A percentile compares a stretch with the other conserved stretches of the same genome.
Evolutionary conservation across 2,888 invertebrate species (phyloP).

Genomic region (Zhengitettix transpicula): DNA sequence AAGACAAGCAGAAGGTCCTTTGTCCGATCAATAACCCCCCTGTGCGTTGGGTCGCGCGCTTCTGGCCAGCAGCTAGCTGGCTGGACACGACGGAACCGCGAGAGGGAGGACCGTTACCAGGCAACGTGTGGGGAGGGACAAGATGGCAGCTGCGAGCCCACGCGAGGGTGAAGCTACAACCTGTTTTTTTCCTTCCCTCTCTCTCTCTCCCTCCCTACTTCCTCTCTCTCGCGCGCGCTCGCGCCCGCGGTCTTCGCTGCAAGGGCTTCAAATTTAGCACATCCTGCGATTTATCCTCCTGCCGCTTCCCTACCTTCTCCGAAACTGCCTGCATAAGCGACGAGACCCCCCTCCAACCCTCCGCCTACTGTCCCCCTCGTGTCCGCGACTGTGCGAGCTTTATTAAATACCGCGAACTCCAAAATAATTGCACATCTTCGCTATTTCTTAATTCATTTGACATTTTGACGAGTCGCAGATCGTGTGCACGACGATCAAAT

Average conservation of each 20-base stretch:
- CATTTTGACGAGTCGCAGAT: too few relatives aligned
- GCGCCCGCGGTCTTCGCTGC: background rate
- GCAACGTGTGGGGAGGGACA: slow-evolving; percentile 16
- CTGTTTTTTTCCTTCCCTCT: background rate
- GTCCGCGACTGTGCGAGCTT: too few relatives aligned
- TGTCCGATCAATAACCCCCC: slow-evolving; percentile 13
- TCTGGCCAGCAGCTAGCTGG: slow-evolving; percentile 9
- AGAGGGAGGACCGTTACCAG: slow-evolving; percentile 19
- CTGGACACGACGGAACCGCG: slow-evolving; percentile 12
- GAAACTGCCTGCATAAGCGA: too few relatives aligned
- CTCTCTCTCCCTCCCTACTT: background rate
- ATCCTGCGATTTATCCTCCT: background rate
- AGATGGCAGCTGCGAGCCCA: background rate
- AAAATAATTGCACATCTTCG: too few relatives aligned
- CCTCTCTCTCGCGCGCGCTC: background rate
- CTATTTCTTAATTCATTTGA: too few relatives aligned
- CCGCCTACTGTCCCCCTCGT: background rate
- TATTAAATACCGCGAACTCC: too few relatives aligned
- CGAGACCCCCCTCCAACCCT: background rate
- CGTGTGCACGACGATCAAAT: too few relatives aligned
- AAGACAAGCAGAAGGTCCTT: slow-evolving; percentile 12
- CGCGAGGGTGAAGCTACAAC: background rate
- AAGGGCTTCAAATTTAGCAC: background rate
- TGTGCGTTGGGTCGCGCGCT: slow-evolving; percentile 3
- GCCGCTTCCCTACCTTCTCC: background rate